These are phyloP conservation scores for Anodontia alba DNA, from an alignment of 2,888 invertebrate genomes.

Conservation along the genomic window DNA sequence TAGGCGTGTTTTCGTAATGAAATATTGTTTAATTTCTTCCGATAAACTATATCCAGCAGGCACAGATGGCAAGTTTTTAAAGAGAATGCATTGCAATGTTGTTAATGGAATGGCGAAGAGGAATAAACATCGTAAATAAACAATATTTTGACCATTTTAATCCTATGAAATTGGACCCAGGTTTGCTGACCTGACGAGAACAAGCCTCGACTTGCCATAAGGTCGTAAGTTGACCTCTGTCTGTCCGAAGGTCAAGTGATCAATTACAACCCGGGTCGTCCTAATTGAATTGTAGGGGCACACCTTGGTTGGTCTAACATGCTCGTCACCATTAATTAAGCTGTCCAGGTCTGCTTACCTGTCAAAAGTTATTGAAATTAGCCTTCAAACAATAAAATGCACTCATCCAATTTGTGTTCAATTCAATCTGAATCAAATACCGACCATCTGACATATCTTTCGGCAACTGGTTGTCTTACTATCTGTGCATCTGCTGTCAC, in stretches of 20 bases:
- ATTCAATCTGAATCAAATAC: background rate
- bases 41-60: too few species aligned
- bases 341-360: conserved; percentile 11
- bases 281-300: conserved; percentile 14
- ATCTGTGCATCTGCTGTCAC: conserved; percentile 11
- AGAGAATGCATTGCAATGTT: too few species aligned
- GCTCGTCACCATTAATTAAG: conserved; percentile 18
- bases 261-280: conserved; percentile 13
- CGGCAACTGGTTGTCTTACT: background rate
- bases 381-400: conserved; percentile 13
- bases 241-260: conserved; percentile 9
- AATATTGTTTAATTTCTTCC: too few species aligned
- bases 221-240: background rate
- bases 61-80: too few species aligned
- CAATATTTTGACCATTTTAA: background rate
- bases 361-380: conserved; percentile 14
- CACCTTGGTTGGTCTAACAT: conserved; percentile 1
- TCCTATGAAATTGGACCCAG: background rate
- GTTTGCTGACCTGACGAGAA: background rate
- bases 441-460: conserved; percentile 9
- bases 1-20: too few species aligned
- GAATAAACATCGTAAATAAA: background rate
- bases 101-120: too few species aligned
- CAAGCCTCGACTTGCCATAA: background rate
- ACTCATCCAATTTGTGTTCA: conserved; percentile 4